Percentiles rank a stretch among this genome's conserved stretches.
These are phyloP conservation scores for Tetropium fuscum DNA, from an alignment of 2,888 invertebrate species.

Conservation along the genomic window DNA sequence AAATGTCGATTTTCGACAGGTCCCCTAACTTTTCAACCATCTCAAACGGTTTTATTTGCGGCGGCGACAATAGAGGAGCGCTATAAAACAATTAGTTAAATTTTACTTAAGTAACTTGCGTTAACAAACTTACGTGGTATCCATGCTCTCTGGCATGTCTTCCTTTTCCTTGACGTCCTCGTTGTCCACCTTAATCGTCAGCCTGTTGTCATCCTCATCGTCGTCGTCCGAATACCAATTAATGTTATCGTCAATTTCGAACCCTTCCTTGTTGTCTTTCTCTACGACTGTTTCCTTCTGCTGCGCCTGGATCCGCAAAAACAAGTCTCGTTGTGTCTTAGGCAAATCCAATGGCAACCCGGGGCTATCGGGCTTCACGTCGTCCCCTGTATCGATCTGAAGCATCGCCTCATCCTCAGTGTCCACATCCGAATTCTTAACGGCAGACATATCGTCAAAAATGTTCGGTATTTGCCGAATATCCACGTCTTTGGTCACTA, in stretches of 20 bases:
- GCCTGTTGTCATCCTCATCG: constrained; percentile 68
- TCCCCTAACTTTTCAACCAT: constrained; percentile 76
- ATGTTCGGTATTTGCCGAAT: constrained; percentile 61
- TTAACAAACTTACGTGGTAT: constrained; percentile 24
- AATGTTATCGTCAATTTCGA: constrained; percentile 55
- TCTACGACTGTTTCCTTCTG: constrained; percentile 68
- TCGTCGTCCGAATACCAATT: constrained; percentile 89
- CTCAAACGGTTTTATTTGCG: constrained; percentile 68
- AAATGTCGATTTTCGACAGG: constrained; percentile 79
- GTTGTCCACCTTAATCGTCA: constrained; percentile 63
- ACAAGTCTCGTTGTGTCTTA: constrained; percentile 75
- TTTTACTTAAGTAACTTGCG: background rate
- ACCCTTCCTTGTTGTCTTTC: constrained; percentile 54
- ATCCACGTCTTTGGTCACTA: constrained; percentile 63
- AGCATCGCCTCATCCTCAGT: constrained; percentile 43
- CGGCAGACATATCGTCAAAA: constrained; percentile 34
- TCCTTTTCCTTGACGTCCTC: constrained; percentile 56
- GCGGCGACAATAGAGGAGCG: constrained; percentile 45
- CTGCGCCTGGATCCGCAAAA: constrained; percentile 75
- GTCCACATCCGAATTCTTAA: constrained; percentile 35
- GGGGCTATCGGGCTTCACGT: constrained; percentile 19
- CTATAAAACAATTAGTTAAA: too few species aligned
- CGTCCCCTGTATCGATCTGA: constrained; percentile 46
- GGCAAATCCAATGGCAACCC: constrained; percentile 70
- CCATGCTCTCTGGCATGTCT: constrained; percentile 47